Base-by-base conservation (phyloP, 1,140 invertebrate species). In the Teleopsis dalmanni region DNA sequence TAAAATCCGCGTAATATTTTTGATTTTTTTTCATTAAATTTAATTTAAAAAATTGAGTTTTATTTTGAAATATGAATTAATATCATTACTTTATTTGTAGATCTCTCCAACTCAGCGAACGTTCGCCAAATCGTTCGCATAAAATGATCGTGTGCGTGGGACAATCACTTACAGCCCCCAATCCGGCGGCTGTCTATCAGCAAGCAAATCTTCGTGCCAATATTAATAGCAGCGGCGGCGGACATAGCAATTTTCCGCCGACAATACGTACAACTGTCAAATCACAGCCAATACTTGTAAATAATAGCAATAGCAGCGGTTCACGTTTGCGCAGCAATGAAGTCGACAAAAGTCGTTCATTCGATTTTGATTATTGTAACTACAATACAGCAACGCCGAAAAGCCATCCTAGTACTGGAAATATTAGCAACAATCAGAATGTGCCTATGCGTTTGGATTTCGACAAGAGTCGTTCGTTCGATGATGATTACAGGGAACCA, bases 391-490 rank as follows among this genome's bases (percentile, higher is more conserved):
- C 42, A n/a, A 36, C 21, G 29, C 16, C 40, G 44, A 21, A 33
- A 18, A 45, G 47, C 23, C 41, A 41, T 31, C 19, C 38, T 45
- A 14, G 21, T 50, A 3, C 14, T 43, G 51, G 50, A 1, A 48
- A 54, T 0, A 53, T 63, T 14, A 55, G 52, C 33, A 64, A 56
- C 50, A 65, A 58, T 55, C 63, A 59, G 25, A 62, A 65, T 38
- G 45, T 33, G 10, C 37, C 48, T 14, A 33, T 60, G 29, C 59
- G 60, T 4, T 35, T 62, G n/a, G 63, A 70, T 16, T 57, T 62
- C 27, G 65, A 71, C 23, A 65, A 65, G 44, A 59, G 58, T 18
- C 63, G 60, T 23, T 71, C 68, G 13, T 69, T 71, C n/a, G 68
- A 71, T 43, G 68, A 71, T 5, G 65, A 67, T 26, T 69, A 64